Percentiles rank a stretch among this genome's conserved stretches.
phyloP scores from a whole-genome alignment of 2,888 invertebrate genomes.

The Sphaeridia pumilis region DNA sequence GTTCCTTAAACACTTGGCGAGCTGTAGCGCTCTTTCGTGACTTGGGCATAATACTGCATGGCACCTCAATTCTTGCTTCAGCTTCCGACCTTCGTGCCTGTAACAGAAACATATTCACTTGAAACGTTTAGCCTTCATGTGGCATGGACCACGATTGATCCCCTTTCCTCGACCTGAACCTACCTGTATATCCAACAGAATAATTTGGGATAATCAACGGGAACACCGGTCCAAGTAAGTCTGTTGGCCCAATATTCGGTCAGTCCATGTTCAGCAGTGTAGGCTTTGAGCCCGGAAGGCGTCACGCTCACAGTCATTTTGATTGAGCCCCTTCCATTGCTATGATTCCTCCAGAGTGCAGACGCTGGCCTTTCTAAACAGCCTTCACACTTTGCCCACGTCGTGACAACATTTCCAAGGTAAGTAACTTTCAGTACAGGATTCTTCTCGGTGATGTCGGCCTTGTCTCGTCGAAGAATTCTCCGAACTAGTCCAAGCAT shows the following conservation, averaged over 20 bases:
- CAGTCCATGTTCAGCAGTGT: slow-evolving; percentile 91
- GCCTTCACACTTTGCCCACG: slow-evolving; percentile 98
- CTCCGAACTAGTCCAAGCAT: slow-evolving; percentile 12
- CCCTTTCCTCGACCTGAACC: too few relatives aligned
- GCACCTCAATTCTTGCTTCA: slow-evolving; percentile 92
- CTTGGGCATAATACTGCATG: slow-evolving; percentile 94
- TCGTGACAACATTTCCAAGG: slow-evolving; percentile 95
- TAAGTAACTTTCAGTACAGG: slow-evolving; percentile 92
- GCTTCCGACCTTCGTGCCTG: slow-evolving; percentile 82
- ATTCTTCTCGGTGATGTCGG: slow-evolving; percentile 75
- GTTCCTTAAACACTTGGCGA: slow-evolving; percentile 59
- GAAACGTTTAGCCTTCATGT: too few relatives aligned
- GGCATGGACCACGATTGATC: too few relatives aligned
- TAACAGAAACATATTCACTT: not conserved
- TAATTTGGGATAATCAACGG: slow-evolving; percentile 78
- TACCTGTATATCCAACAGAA: slow-evolving; percentile 76
- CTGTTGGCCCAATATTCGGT: slow-evolving; percentile 99
- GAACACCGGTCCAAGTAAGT: slow-evolving; percentile 89
- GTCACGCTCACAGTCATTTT: slow-evolving; percentile 91
- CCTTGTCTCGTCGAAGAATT: slow-evolving; percentile 21
- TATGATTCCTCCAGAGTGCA: slow-evolving; percentile 96
- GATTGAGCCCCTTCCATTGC: slow-evolving; percentile 51
- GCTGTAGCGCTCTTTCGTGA: slow-evolving; percentile 66
- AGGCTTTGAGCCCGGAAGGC: slow-evolving; percentile 89
- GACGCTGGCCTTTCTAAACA: slow-evolving; percentile 93